A percentile compares a stretch with the other conserved stretches of the same genome.
These are phyloP conservation scores for Eidolon dupreanum DNA, from an alignment of 2,797 vertebrate species.

Conservation along the genomic window DNA sequence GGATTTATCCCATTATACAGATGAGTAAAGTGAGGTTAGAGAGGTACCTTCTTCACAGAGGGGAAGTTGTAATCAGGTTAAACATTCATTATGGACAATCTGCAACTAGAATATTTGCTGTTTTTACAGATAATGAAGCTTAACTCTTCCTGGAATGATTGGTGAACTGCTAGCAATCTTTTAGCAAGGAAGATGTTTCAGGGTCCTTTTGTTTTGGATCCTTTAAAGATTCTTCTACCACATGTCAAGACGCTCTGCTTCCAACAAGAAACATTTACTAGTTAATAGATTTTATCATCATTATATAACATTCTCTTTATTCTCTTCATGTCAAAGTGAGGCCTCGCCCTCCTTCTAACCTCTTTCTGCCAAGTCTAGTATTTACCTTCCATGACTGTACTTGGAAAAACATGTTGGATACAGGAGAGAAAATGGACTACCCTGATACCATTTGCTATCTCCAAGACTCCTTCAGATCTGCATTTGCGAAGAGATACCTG, in stretches of 20 bases:
- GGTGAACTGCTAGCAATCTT: background rate
- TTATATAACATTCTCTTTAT: background rate
- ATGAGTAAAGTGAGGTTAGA: background rate
- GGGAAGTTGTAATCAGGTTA: background rate
- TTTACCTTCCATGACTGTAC: background rate
- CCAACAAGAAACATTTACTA: background rate
- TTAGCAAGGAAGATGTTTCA: background rate
- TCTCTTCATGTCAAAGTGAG: background rate
- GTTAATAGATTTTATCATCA: background rate
- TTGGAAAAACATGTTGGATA: background rate
- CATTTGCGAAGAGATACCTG: background rate
- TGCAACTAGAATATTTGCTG: background rate
- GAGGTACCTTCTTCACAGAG: background rate
- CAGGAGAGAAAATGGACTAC: background rate
- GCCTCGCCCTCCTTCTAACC: background rate
- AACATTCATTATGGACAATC: background rate
- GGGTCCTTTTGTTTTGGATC: background rate
- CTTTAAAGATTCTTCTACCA: background rate
- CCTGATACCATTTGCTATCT: background rate
- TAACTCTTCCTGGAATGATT: background rate
- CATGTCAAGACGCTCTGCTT: background rate
- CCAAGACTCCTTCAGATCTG: background rate
- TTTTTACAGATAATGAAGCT: background rate
- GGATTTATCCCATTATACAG: background rate
- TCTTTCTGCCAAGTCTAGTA: background rate